Evolutionary conservation across 2,113 vertebrate genomes (phyloP).

Genomic region (Oreotrochilus melanogaster): DNA sequence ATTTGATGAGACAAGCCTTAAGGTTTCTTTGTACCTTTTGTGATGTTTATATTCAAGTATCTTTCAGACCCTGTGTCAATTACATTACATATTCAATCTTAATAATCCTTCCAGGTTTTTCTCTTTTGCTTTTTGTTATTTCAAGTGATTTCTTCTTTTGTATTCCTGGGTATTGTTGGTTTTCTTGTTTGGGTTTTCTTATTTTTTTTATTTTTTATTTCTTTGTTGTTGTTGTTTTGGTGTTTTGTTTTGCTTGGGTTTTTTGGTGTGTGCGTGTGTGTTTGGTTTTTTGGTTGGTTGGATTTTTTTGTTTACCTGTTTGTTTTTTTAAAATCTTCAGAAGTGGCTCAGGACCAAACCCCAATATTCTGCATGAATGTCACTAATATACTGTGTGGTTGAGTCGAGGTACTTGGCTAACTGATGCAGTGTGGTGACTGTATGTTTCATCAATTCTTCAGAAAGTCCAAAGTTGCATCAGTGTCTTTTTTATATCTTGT

Average conservation of each 20-base stretch:
- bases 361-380: background rate
- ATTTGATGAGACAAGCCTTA: background rate
- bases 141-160: background rate
- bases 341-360: background rate
- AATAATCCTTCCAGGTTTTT: background rate
- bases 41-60: background rate
- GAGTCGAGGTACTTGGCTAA: background rate
- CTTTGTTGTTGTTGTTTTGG: too few relatives aligned
- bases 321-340: too few relatives aligned
- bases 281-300: background rate
- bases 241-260: too few relatives aligned
- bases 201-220: too few relatives aligned
- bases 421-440: accelerated
- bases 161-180: accelerated
- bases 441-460: background rate
- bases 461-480: background rate
- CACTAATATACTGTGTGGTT: background rate
- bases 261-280: too few relatives aligned
- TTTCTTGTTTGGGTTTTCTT: too few relatives aligned
- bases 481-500: background rate
- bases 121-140: background rate
- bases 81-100: background rate
- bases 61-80: background rate
- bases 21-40: background rate
- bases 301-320: too few relatives aligned